phyloP scores from a whole-genome alignment of 2,113 vertebrate genomes.

The Phyllostomus discolor region DNA sequence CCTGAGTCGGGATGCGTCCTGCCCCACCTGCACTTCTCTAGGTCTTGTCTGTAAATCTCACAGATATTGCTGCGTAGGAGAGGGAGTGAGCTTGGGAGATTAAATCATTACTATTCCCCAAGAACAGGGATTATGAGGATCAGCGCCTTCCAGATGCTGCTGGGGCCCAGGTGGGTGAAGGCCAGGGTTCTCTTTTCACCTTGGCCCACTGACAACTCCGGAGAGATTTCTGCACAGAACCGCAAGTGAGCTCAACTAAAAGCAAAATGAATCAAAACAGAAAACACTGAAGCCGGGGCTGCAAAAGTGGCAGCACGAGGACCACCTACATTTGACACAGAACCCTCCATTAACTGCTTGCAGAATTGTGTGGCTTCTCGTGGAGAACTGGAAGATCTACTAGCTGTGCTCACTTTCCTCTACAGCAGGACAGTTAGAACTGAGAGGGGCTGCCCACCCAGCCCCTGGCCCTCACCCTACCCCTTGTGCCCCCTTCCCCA shows the following conservation, averaged over 20 bases:
- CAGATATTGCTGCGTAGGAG: background rate
- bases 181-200: background rate
- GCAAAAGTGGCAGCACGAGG: background rate
- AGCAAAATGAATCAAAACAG: background rate
- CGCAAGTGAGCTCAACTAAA: background rate
- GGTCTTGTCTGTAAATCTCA: background rate
- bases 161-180: background rate
- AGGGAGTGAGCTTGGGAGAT: slow-evolving; percentile 1
- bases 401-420: background rate
- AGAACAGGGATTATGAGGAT: slow-evolving; percentile 60
- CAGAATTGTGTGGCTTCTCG: background rate
- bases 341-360: background rate
- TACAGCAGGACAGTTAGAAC: background rate
- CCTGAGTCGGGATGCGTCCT: background rate
- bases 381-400: background rate
- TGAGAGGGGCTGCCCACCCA: too few species aligned
- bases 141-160: slow-evolving; percentile 14
- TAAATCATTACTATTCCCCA: slow-evolving; percentile 58
- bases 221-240: background rate
- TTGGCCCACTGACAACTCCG: background rate
- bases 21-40: background rate
- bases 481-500: background rate
- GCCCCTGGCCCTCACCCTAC: rapidly evolving
- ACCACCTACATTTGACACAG: background rate
- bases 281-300: background rate